phyloP scores from a whole-genome alignment of 2,113 vertebrate species.

The Sinocyclocheilus grahami region DNA sequence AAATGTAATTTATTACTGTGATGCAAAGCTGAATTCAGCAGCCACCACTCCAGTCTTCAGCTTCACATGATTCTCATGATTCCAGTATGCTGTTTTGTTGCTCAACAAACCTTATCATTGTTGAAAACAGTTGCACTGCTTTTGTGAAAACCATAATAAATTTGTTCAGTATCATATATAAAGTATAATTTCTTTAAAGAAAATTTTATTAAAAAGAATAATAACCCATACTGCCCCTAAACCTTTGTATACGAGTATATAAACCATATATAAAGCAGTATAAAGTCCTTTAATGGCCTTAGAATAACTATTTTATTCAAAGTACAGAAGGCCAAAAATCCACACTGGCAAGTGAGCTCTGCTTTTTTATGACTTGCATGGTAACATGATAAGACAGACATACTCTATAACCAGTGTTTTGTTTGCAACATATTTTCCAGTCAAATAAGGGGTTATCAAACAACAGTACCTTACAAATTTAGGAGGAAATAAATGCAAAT shows the following conservation, averaged over 20 bases:
- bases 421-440: slow-evolving; percentile 68
- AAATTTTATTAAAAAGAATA: not conserved
- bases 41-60: too few relatives aligned
- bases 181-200: not conserved
- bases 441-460: slow-evolving; percentile 67
- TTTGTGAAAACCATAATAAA: not conserved
- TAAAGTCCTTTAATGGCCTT: not conserved
- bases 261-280: not conserved
- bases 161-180: not conserved
- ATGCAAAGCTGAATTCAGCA: too few relatives aligned
- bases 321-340: not conserved
- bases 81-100: not conserved
- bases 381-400: not conserved
- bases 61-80: too few relatives aligned
- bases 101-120: not conserved
- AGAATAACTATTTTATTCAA: not conserved
- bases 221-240: not conserved
- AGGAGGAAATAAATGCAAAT: slow-evolving; percentile 72
- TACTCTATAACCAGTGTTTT: not conserved
- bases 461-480: slow-evolving; percentile 57
- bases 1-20: too few relatives aligned
- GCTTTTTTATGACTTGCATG: not conserved
- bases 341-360: not conserved
- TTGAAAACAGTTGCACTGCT: not conserved
- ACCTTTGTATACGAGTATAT: not conserved